Conservation (phyloP, 2,113 vertebrate species). For the Vicugna pacos region DNA sequence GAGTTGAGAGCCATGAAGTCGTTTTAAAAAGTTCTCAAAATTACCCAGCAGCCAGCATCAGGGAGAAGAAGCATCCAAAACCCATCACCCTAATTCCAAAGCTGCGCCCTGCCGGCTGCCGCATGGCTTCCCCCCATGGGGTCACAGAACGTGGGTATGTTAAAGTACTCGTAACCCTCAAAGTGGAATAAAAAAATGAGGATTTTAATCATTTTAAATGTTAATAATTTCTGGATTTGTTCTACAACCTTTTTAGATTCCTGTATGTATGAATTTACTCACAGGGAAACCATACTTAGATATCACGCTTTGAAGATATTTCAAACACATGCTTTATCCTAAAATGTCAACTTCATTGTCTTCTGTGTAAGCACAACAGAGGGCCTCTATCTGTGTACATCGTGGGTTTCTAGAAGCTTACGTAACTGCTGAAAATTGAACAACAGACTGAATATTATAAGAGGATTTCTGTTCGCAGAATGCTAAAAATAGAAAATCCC, state of each 20-base stretch:
- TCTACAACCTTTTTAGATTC: neutral
- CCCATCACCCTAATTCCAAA: neutral
- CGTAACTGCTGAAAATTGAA: neutral
- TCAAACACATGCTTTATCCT: neutral
- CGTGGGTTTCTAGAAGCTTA: constrained; percentile 35
- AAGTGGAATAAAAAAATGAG: neutral
- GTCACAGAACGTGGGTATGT: neutral
- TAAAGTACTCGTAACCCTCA: neutral
- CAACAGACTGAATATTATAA: neutral
- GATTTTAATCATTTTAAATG: neutral
- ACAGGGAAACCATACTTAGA: neutral
- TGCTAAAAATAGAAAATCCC: neutral
- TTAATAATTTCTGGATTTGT: neutral
- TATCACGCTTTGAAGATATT: neutral
- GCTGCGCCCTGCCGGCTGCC: neutral
- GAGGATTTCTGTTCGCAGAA: constrained; percentile 46
- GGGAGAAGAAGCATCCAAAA: neutral
- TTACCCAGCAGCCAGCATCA: neutral
- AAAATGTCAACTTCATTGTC: neutral
- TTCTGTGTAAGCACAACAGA: neutral
- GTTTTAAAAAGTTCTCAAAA: neutral
- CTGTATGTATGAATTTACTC: neutral
- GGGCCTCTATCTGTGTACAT: neutral
- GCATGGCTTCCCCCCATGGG: fast-evolving
- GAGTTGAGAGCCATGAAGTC: neutral